Conservation (phyloP, 2,113 vertebrate species). For the Ceyx cyanopectus region DNA sequence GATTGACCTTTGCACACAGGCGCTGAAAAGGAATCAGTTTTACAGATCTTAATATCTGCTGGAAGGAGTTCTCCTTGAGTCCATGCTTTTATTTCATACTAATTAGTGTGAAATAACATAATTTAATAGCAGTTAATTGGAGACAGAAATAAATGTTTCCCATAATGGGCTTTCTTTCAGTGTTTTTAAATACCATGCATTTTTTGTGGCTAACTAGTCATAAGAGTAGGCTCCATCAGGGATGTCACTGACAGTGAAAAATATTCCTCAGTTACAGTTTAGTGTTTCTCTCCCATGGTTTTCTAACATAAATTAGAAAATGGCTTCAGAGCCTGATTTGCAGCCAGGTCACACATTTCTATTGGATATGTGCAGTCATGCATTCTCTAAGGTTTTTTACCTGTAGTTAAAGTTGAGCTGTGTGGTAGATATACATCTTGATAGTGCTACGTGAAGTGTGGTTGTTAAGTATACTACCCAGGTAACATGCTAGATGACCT, state of each 20-base stretch:
- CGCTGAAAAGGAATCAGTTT: background rate
- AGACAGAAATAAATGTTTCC: conserved; percentile 1
- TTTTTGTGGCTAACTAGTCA: background rate
- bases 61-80: background rate
- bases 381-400: background rate
- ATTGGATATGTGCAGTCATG: accelerated
- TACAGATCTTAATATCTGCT: conserved; percentile 9
- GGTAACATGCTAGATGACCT: background rate
- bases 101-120: conserved; percentile 50
- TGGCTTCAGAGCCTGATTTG: background rate
- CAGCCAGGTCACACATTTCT: background rate
- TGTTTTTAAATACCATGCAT: background rate
- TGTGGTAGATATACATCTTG: background rate
- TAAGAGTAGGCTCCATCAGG: background rate
- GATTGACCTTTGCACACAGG: conserved; percentile 26
- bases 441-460: background rate
- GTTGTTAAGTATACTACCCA: background rate
- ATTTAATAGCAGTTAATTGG: conserved; percentile 58
- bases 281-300: background rate
- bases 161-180: background rate
- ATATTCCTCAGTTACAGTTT: background rate
- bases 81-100: conserved; percentile 55
- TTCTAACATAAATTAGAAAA: background rate
- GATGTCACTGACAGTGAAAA: conserved; percentile 11
- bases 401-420: background rate